Evolutionary conservation across 1,140 invertebrate species (phyloP).

Genomic region (Tetragnatha versicolor): DNA sequence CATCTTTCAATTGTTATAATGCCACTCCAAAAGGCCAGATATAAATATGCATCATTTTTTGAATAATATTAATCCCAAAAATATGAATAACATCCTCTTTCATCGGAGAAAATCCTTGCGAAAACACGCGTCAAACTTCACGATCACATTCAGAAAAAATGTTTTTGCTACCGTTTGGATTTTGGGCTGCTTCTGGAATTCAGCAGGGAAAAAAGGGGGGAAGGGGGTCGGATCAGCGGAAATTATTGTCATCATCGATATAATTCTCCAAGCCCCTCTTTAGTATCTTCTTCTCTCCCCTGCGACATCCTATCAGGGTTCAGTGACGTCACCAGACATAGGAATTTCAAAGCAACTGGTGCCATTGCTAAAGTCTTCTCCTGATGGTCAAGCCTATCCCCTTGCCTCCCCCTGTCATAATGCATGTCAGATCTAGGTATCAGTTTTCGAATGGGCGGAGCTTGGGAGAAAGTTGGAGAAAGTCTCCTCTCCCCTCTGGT

Average conservation of each 20-base stretch:
- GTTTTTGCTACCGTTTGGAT: slow-evolving; percentile 11
- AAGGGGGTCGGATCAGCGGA: not conserved
- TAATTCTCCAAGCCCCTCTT: not conserved
- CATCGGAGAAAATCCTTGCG: too few species aligned
- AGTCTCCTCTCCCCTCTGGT: not conserved
- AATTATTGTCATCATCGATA: slow-evolving; percentile 37
- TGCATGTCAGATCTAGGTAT: slow-evolving; percentile 1
- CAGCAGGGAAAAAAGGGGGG: slow-evolving; percentile 7
- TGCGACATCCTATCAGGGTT: slow-evolving; percentile 31
- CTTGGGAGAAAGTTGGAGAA: not conserved
- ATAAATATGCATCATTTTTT: too few species aligned
- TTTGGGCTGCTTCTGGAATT: not conserved
- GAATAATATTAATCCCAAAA: too few species aligned
- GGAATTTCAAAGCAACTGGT: not conserved
- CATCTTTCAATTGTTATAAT: too few species aligned
- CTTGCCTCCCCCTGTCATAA: not conserved
- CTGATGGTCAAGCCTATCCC: slow-evolving; percentile 42
- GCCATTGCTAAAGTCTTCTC: slow-evolving; percentile 11
- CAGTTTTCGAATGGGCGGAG: slow-evolving; percentile 18
- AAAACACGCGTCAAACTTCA: too few species aligned
- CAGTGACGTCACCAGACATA: slow-evolving; percentile 23
- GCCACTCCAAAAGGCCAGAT: too few species aligned
- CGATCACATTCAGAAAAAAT: not conserved
- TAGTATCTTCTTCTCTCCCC: not conserved
- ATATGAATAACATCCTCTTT: too few species aligned